A percentile compares a stretch with the other conserved stretches of the same genome.
These are phyloP conservation scores for Halichoerus grypus DNA, from an alignment of 2,113 vertebrate genomes.

Conservation along the genomic window DNA sequence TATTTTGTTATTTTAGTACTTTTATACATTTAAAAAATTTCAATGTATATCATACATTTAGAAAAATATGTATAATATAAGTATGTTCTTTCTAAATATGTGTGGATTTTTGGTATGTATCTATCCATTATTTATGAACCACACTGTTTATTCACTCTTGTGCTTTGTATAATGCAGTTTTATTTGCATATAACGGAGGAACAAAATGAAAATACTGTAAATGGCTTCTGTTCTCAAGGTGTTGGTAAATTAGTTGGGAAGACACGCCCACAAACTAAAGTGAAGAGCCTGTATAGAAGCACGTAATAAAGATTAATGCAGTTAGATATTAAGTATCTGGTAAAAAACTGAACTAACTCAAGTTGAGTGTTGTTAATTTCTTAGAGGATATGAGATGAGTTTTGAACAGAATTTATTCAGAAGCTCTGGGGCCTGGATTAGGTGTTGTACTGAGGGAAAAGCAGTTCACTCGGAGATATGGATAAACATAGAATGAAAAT, in stretches of 20 bases:
- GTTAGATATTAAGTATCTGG: not conserved
- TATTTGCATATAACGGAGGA: not conserved
- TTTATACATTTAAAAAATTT: not conserved
- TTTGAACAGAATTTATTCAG: constrained; percentile 34
- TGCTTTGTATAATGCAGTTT: not conserved
- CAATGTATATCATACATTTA: not conserved
- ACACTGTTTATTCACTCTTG: not conserved
- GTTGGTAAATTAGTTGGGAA: not conserved
- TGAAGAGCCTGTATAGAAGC: not conserved
- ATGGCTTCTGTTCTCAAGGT: not conserved
- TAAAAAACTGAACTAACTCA: not conserved
- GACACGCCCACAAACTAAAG: not conserved
- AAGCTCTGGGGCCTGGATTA: not conserved
- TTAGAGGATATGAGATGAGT: not conserved
- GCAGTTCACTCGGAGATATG: constrained; percentile 27
- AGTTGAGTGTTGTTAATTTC: not conserved
- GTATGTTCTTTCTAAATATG: constrained; percentile 18
- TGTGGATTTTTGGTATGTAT: not conserved
- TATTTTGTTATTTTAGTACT: constrained; percentile 22
- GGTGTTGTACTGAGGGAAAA: not conserved
- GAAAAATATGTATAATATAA: not conserved
- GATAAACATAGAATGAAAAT: constrained; percentile 8
- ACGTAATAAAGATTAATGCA: not conserved
- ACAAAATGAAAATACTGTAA: constrained; percentile 6
- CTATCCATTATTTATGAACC: not conserved